Evolutionary conservation across 2,113 vertebrate species (phyloP), one percentile per base, ranked within the genome.

Genomic region (Xiphophorus couchianus): DNA sequence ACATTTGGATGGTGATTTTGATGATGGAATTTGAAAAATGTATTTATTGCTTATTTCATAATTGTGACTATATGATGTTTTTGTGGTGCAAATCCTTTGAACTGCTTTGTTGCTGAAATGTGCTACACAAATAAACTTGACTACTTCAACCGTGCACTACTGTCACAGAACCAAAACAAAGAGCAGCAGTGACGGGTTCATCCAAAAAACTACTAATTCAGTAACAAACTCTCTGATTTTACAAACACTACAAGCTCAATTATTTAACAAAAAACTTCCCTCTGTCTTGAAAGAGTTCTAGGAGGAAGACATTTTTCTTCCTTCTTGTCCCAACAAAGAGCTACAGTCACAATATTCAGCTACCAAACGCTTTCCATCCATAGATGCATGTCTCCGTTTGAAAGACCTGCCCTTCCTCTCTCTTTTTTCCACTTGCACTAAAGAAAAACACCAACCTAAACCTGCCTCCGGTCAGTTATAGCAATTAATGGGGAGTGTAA

Each of bases 371-470:
- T 58, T 58, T 58, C 51, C 22, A n/a, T 58, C 51, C 25, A 86
- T 29, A 76, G 68, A 76, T 14, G 35, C 78, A 75, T 27, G 63
- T n/a, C 69, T 70, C 61, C 22, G 2, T 65, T 15, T 33, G 66
- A 65, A 67, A 48, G 64, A 77, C 58, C 42, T 9, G 0, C 67
- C 33, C 76, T 58, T 62, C 60, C 60, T 37, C 64, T 39, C n/a
- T n/a, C 30, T 60, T 71, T 42, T 71, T 80, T 80, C 68, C 80
- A 70, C 48, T 67, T 69, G 73, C 73, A 71, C 73, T 58, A 78
- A 75, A 85, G 65, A 80, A 80, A 78, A 90, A 77, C 73, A 75
- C 54, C 65, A 77, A 61, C 69, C 31, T 62, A 62, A 76, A 81
- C 68, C 67, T 83, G 54, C 67, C 66, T 71, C 54, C 77, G 69